Conservation (phyloP, 1,140 invertebrate species). For the Caenorhabditis remanei region DNA sequence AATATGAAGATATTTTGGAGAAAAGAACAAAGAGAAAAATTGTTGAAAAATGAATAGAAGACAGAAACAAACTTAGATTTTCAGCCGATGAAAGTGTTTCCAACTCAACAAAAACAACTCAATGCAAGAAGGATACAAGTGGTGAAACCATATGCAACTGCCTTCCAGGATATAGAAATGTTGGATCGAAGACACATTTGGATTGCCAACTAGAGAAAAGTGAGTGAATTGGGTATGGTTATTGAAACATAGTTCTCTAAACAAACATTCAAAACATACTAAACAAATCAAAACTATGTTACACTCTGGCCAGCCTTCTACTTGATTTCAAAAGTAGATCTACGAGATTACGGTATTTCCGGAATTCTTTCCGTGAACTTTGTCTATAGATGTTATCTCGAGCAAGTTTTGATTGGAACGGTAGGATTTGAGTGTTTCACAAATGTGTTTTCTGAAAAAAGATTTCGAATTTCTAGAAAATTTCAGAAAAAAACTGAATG, state of each 20-base stretch:
- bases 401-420: neutral
- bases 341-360: slow-evolving; percentile 27
- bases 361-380: neutral
- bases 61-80: neutral
- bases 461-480: neutral
- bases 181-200: slow-evolving; percentile 41
- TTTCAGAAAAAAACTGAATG: too few species aligned
- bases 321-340: too few species aligned
- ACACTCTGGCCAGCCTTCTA: too few species aligned
- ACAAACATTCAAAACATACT: too few species aligned
- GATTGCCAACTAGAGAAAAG: slow-evolving; percentile 9
- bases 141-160: slow-evolving; percentile 11
- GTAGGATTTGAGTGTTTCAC: too few species aligned
- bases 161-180: slow-evolving; percentile 12
- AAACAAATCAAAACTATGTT: too few species aligned
- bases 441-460: neutral
- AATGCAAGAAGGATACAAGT: neutral
- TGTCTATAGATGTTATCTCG: neutral
- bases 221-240: neutral
- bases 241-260: neutral
- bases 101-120: slow-evolving; percentile 5
- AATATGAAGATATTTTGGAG: neutral
- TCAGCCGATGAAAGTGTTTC: neutral
- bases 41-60: neutral
- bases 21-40: neutral